Evolutionary conservation across 2,113 vertebrate species (phyloP), one percentile per base, ranked within the genome.

Genomic region (Catharus minimus): DNA sequence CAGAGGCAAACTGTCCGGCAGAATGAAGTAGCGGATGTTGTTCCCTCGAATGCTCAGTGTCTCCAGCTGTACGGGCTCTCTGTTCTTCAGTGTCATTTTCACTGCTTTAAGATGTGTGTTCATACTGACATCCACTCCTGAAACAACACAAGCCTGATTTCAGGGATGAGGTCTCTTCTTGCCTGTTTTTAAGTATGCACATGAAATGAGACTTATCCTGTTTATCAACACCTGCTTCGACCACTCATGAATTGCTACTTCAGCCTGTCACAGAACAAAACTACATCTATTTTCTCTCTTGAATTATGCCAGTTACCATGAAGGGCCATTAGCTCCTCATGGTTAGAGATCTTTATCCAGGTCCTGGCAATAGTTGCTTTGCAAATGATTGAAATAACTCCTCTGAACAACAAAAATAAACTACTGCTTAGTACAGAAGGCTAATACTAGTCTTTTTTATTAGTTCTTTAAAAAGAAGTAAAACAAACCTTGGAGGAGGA

Each of bases 61-160:
- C 94, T 99, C 99, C 92, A 99, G 97, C 96, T 99, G 99, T 22
- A 99, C 99, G 2, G 99, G 99, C 66, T 99, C 99, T 93, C 99
- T 98, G 97, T 99, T 99, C 96, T 99, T 99, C 94, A 99, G 97
- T 1, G 99, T 99, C 99, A 99, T 99, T 93, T 99, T 99, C 94
- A 99, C 99, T 4, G 99, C 99, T 95, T 99, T 99, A 92, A 99
- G 98, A 94, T 99, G 99, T 0, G 99, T 99, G 82, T 99, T 99
- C 99, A 99, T 99, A 67, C 99, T 99, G 83, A 99, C 99, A 81
- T 99, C 98, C 43, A 98, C 98, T 89, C 99, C 99, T 99, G 87
- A 24, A 96, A 88, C 26, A 82, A 73, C 50, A 88, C 26, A 68
- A 53, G 22, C 5, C 74, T 49, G 0, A 47, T 8, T 33, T 92